phyloP scores from a whole-genome alignment of 2,888 invertebrate species.

The Drosophila nr. perissopoda region DNA sequence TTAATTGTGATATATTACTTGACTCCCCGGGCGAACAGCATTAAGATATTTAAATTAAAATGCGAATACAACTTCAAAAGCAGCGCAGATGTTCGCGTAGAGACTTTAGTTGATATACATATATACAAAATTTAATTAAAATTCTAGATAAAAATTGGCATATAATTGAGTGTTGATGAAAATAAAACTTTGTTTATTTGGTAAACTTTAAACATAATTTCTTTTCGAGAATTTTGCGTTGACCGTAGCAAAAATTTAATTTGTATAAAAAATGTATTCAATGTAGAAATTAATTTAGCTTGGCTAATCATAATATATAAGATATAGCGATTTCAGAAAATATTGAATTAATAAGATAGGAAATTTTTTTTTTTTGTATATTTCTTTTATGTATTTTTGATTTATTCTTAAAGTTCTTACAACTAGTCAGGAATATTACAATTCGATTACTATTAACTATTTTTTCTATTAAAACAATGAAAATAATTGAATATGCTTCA shows the following conservation, averaged over 20 bases:
- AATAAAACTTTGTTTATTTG: neutral
- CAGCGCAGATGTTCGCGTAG: neutral
- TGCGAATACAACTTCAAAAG: conserved; percentile 25
- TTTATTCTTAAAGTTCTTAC: neutral
- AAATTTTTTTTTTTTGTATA: accelerated
- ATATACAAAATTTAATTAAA: neutral
- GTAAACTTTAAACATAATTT: neutral
- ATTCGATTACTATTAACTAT: neutral
- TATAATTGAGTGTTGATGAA: neutral
- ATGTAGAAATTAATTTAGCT: neutral
- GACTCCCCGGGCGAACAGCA: conserved; percentile 29
- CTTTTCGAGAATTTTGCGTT: too few species aligned
- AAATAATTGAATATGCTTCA: neutral
- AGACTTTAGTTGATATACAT: neutral
- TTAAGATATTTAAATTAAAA: conserved; percentile 35
- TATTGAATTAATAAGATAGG: neutral
- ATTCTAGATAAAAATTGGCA: neutral
- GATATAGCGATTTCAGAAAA: neutral
- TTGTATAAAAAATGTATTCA: too few species aligned
- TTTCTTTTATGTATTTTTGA: neutral
- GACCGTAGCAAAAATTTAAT: too few species aligned
- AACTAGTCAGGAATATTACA: neutral
- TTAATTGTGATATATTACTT: conserved; percentile 77
- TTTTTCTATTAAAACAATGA: neutral
- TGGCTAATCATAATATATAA: neutral